These are phyloP conservation scores for Camponotus fellah DNA, from an alignment of 2,888 invertebrate species.

Conservation along the genomic window DNA sequence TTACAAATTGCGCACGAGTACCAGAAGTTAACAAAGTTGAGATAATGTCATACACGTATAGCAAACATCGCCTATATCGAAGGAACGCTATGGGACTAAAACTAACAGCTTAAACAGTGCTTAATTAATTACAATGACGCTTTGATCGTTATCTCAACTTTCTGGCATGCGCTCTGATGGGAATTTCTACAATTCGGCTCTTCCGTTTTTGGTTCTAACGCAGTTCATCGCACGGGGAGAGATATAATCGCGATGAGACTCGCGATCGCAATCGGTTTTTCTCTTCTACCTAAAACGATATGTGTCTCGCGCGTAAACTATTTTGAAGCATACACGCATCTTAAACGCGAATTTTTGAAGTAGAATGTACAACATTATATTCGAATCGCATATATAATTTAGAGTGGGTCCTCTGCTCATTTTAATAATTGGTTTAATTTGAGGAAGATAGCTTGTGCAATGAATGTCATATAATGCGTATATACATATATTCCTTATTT, in stretches of 20 bases:
- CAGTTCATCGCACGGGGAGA: conserved; percentile 19
- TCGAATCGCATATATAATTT: conserved; percentile 13
- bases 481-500: neutral
- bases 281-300: neutral
- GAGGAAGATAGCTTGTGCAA: neutral
- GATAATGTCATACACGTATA: conserved; percentile 23
- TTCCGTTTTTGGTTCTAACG: neutral
- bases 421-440: conserved; percentile 16
- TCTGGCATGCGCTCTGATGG: neutral
- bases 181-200: conserved; percentile 3
- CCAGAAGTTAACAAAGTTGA: conserved; percentile 10
- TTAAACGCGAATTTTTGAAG: neutral
- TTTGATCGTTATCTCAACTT: conserved; percentile 39
- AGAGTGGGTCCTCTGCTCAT: neutral
- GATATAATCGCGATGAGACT: conserved; percentile 35
- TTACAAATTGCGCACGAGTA: conserved; percentile 25
- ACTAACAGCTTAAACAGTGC: conserved; percentile 15
- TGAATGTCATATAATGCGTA: neutral
- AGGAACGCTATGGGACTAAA: conserved; percentile 27
- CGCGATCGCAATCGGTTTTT: neutral
- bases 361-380: neutral
- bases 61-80: conserved; percentile 20
- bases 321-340: conserved; percentile 23
- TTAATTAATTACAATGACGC: conserved; percentile 29
- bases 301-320: conserved; percentile 5